Conservation (phyloP, 2,888 invertebrate species). For the Leptura quadrifasciata region DNA sequence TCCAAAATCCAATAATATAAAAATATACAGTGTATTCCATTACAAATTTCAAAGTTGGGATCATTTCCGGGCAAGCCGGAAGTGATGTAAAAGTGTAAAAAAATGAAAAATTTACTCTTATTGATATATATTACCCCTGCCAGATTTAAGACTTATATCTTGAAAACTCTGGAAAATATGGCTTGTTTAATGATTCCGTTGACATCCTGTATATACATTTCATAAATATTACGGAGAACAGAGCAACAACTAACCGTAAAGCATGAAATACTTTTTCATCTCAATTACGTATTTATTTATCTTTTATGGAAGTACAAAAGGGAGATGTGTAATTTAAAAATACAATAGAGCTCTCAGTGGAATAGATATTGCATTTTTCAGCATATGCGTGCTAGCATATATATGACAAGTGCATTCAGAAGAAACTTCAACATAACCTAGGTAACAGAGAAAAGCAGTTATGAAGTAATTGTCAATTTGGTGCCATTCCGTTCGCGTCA, state of each 20-base stretch:
- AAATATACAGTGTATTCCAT: no score
- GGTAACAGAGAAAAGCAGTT: conserved; percentile 42
- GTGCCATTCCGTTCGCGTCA: conserved; percentile 48
- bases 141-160: no score
- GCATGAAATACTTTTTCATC: background rate
- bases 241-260: background rate
- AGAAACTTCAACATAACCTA: conserved; percentile 3
- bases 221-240: background rate
- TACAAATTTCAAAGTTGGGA: no score
- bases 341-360: background rate
- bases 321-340: background rate
- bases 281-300: no score
- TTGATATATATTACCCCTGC: no score
- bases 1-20: no score
- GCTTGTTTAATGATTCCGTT: no score
- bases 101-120: no score
- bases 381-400: background rate
- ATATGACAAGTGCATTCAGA: background rate
- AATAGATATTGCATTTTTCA: background rate
- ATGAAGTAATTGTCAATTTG: conserved; percentile 55
- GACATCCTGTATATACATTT: no score
- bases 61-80: no score
- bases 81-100: no score
- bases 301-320: background rate
- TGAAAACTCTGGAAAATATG: no score